Evolutionary conservation across 1,140 invertebrate genomes (phyloP), one percentile per base, ranked within the genome.

Genomic region (Drosophila mayri): DNA sequence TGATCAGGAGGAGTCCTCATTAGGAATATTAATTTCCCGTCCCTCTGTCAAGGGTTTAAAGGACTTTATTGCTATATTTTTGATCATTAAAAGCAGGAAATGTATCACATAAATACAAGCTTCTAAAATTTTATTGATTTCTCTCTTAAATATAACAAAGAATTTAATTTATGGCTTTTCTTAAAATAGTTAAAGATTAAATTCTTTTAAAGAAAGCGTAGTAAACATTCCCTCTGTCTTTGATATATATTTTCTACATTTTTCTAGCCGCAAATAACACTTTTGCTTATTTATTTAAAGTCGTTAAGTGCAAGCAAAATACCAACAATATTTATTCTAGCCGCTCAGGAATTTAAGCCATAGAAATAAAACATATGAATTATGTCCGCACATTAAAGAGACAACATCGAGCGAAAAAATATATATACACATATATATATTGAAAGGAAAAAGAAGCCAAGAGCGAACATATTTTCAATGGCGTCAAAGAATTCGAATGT

Each of bases 341-440:
- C 47, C 62, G 55, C 76, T 65, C 76, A 47, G 61, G 77, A 77
- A 82, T 79, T 88, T 60, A 76, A 79, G 75, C 66, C 76, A 76
- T 68, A 77, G 67, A 88, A 90, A 88, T 88, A 90, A 88, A 88
- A 90, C 84, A 88, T 78, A 90, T 88, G 84, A 88, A 84, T 90
- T 88, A 88, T 88, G 85, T 73, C 66, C 68, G 63, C 60, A 74
- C 67, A 67, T 70, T 71, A 75, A 78, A 63, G 75, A 63, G 59
- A 78, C 76, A 57, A 71, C 43, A 66, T 52, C 43, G 65, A 71
- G 12, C n/a, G 25, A 10, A 68, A 50, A 52, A 41, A 32, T 30
- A 30, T 30, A 28, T 28, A 22, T 22, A 22, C 3, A 22, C 3
- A 47, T 35, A 47, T 38, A 62, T 54, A 54, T 54, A 22, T 4